Conservation (phyloP, 2,797 vertebrate genomes). For the Sebastes melanostomus region DNA sequence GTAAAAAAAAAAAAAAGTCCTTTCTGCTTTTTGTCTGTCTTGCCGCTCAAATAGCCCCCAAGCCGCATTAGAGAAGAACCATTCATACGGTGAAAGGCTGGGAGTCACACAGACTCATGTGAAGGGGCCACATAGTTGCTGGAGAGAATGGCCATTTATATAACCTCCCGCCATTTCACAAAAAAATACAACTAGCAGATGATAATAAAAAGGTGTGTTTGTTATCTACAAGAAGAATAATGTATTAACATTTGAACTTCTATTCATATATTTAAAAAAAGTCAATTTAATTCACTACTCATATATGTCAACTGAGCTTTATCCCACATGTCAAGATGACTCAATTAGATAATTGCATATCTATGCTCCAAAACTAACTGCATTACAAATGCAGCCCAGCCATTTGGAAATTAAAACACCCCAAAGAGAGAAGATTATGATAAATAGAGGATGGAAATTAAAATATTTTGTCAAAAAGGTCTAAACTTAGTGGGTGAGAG, state of each 20-base stretch:
- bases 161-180: constrained; percentile 42
- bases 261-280: constrained; percentile 34
- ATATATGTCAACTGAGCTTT: constrained; percentile 51
- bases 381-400: constrained; percentile 25
- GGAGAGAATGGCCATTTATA: constrained; percentile 67
- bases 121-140: constrained; percentile 60
- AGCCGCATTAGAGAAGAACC: constrained; percentile 69
- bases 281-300: constrained; percentile 43
- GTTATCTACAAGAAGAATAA: neutral
- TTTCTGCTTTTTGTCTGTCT: constrained; percentile 72
- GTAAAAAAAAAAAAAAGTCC: constrained; percentile 61
- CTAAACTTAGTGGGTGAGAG: constrained; percentile 50
- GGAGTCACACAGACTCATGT: constrained; percentile 72
- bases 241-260: constrained; percentile 42
- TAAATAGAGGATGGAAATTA: constrained; percentile 19
- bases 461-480: constrained; percentile 43
- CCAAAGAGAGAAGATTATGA: neutral
- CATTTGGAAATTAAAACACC: constrained; percentile 29
- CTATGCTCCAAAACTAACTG: constrained; percentile 31
- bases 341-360: constrained; percentile 62
- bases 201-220: constrained; percentile 36
- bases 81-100: constrained; percentile 77
- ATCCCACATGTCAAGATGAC: constrained; percentile 59
- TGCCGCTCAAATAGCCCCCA: constrained; percentile 72
- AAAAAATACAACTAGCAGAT: constrained; percentile 24